Conservation (phyloP, 2,797 vertebrate genomes). For the Xyrichtys novacula region DNA sequence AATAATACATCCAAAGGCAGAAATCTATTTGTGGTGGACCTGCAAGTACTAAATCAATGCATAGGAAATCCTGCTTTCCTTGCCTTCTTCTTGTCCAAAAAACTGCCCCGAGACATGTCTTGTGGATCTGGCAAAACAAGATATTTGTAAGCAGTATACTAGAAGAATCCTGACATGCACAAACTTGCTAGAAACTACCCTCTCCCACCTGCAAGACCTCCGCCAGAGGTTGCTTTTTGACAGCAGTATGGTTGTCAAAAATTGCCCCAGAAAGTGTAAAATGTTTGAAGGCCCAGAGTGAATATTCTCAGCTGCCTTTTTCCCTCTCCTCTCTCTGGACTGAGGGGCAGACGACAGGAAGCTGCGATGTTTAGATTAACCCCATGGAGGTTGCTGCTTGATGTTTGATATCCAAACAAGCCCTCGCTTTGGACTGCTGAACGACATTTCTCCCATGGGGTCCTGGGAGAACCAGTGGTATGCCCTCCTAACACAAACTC, state of each 20-base stretch:
- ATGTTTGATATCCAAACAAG: conserved; percentile 85
- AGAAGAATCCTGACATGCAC: conserved; percentile 28
- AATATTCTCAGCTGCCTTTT: conserved; percentile 14
- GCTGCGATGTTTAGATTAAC: conserved; percentile 79
- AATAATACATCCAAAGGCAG: conserved; percentile 53
- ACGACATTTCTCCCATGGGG: conserved; percentile 67
- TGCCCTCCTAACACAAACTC: conserved; percentile 70
- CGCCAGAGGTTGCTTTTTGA: conserved; percentile 22
- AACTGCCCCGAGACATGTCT: conserved; percentile 17
- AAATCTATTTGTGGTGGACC: conserved; percentile 62
- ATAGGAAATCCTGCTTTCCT: conserved; percentile 64
- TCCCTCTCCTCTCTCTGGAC: conserved; percentile 10
- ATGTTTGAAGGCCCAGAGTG: conserved; percentile 12
- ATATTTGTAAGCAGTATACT: conserved; percentile 38
- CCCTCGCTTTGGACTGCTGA: conserved; percentile 59
- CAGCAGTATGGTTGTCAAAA: not conserved
- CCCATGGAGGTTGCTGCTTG: conserved; percentile 71
- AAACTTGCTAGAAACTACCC: conserved; percentile 33
- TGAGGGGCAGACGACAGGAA: conserved; percentile 72
- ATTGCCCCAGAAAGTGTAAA: conserved; percentile 21
- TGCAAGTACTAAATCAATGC: conserved; percentile 59
- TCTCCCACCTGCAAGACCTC: conserved; percentile 19
- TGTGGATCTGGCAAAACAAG: conserved; percentile 51
- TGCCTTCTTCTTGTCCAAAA: conserved; percentile 33
- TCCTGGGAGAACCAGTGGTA: conserved; percentile 67